A percentile compares a stretch with the other conserved stretches of the same genome.
These are phyloP conservation scores for Thera obeliscata DNA, from an alignment of 2,888 invertebrate species.

Conservation along the genomic window DNA sequence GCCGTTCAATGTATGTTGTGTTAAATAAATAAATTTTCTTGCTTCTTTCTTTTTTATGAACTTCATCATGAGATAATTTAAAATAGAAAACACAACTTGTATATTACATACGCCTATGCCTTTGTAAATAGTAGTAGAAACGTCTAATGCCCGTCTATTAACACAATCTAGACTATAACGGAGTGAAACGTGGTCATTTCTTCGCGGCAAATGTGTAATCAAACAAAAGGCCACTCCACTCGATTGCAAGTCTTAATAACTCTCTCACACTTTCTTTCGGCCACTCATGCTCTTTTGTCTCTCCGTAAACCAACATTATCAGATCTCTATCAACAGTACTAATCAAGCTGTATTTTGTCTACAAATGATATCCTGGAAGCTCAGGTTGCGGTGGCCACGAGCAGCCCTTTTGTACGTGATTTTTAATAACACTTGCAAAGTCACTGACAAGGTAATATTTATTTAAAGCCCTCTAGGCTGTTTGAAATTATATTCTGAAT, in stretches of 20 bases:
- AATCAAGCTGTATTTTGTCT: constrained; percentile 12
- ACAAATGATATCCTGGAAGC: constrained; percentile 38
- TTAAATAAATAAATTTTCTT: no score
- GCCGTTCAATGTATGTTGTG: no score
- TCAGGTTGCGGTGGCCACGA: constrained; percentile 40
- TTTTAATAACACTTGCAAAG: constrained; percentile 60
- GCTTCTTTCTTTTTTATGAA: no score
- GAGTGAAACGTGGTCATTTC: constrained; percentile 23
- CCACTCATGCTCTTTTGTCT: constrained; percentile 46
- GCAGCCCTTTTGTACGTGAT: constrained; percentile 51
- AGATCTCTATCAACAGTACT: constrained; percentile 30
- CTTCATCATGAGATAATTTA: no score
- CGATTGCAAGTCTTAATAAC: constrained; percentile 45
- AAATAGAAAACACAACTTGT: no score
- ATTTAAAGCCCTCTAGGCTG: constrained; percentile 13
- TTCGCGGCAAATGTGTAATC: constrained; percentile 25
- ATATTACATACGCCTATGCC: neutral
- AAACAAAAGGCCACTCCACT: constrained; percentile 32
- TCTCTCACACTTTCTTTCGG: constrained; percentile 47
- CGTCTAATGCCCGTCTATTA: constrained; percentile 2
- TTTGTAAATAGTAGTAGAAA: constrained; percentile 9
- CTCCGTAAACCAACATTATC: constrained; percentile 34
- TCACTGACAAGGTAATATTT: constrained; percentile 51
- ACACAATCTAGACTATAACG: constrained; percentile 5
- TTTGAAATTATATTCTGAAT: constrained; percentile 28